Evolutionary conservation across 2,113 vertebrate genomes (phyloP), one percentile per base, ranked within the genome.

Genomic region (Suncus etruscus): DNA sequence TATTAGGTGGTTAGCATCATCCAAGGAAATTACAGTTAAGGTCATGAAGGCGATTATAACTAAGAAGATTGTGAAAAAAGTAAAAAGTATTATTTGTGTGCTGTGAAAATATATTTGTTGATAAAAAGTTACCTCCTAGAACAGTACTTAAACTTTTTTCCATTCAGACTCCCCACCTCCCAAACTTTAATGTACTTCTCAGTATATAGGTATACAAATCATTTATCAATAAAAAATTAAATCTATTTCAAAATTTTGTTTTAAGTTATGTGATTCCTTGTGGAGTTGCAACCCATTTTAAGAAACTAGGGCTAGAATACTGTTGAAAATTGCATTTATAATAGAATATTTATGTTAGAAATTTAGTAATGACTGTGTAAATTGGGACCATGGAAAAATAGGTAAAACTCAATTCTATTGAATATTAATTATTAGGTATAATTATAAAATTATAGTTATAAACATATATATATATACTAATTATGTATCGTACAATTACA

Each of bases 341-440:
- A 58, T 68, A 58, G 72, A 90, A 90, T 8, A 39, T 48, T 39
- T 70, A 29, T 65, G 10, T 87, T 90, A 48, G 16, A 80, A 84
- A 75, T 90, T 65, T 87, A 80, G 87, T 32, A 78, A 73, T 58
- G 73, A 31, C 16, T 27, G 2, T 81, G 47, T 84, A 75, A 80
- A 66, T 87, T 61, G 68, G 10, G 84, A 77, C 69, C 31, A 61
- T 8, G 15, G 27, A 68, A 88, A 88, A 90, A 24, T 11, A 2
- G 3, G 10, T 32, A 86, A 51, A 80, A 88, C 29, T 70, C 78
- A 80, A 31, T 76, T 65, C 11, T 58, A 58, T 58, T 4, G 22
- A 22, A 61, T 61, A 61, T 61, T 61, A 61, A 18, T 61, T 20
- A 61, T 20, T 16, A 61, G 22, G 18, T 61, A 15, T 61, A 61